Conservation (phyloP, 30 jellyfish, hydroid and myxozoan genomes). For the Pseudorhiza aurosa region DNA sequence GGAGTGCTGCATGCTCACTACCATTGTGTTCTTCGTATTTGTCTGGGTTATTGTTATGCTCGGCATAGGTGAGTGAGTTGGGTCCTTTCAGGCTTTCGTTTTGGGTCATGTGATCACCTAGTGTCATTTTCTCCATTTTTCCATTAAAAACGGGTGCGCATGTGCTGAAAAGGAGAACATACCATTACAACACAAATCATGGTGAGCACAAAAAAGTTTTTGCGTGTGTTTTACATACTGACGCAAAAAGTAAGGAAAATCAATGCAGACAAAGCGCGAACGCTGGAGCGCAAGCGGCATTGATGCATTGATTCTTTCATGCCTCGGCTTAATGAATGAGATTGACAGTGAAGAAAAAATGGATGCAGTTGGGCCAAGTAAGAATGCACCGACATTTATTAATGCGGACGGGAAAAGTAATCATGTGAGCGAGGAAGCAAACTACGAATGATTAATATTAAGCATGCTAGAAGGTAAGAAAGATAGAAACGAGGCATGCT, state of each 20-base stretch:
- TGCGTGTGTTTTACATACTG: not conserved
- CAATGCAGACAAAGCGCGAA: too few species aligned
- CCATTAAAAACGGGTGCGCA: slow-evolving; percentile 44
- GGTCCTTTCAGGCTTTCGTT: slow-evolving; percentile 14
- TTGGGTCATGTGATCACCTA: slow-evolving; percentile 46
- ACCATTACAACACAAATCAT: not conserved
- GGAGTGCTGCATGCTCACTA: not conserved
- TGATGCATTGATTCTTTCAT: too few species aligned
- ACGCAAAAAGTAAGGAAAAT: not conserved
- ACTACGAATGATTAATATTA: too few species aligned
- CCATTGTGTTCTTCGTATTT: slow-evolving; percentile 38
- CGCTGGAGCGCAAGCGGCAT: too few species aligned
- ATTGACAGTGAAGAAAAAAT: too few species aligned
- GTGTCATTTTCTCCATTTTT: slow-evolving; percentile 57
- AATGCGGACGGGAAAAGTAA: too few species aligned
- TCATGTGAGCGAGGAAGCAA: too few species aligned
- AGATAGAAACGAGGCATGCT: too few species aligned
- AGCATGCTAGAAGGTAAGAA: too few species aligned
- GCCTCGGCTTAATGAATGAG: too few species aligned
- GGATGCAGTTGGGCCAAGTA: too few species aligned
- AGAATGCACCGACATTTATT: too few species aligned
- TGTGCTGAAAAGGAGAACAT: not conserved
- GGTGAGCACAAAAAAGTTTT: not conserved
- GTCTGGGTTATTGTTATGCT: slow-evolving; percentile 33
- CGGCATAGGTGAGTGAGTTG: slow-evolving; percentile 15